These are phyloP conservation scores for Fissipunctia ypsillon DNA, from an alignment of 2,888 invertebrate species.

Conservation along the genomic window DNA sequence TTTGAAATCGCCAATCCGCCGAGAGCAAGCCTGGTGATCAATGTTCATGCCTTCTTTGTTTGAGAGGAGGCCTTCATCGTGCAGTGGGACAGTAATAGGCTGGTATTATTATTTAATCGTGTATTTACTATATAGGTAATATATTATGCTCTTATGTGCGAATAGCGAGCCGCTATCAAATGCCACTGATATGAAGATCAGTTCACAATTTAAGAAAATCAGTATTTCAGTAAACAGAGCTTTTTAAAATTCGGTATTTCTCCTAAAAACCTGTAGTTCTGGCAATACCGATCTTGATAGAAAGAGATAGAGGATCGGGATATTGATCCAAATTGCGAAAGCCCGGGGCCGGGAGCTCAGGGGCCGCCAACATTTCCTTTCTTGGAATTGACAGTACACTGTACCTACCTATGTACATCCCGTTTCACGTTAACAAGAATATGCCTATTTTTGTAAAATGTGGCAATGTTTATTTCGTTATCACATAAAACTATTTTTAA, in stretches of 20 bases:
- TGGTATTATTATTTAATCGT: not conserved
- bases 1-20: not conserved
- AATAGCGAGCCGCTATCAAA: not conserved
- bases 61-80: not conserved
- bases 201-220: not conserved
- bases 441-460: not conserved
- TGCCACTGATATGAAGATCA: no score
- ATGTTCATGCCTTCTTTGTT: not conserved
- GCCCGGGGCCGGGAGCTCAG: not conserved
- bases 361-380: not conserved
- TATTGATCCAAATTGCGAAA: constrained; percentile 26
- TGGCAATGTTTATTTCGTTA: not conserved
- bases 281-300: constrained; percentile 6
- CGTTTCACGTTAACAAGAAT: not conserved
- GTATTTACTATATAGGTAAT: not conserved
- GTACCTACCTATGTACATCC: not conserved
- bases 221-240: not conserved
- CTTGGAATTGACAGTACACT: constrained; percentile 4
- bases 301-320: constrained; percentile 11
- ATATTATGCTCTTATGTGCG: not conserved
- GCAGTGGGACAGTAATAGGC: not conserved
- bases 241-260: not conserved
- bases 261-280: not conserved
- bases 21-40: not conserved
- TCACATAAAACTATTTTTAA: not conserved